phyloP scores from a whole-genome alignment of 1,140 invertebrate genomes.

The Lordiphosa clarofinis region DNA sequence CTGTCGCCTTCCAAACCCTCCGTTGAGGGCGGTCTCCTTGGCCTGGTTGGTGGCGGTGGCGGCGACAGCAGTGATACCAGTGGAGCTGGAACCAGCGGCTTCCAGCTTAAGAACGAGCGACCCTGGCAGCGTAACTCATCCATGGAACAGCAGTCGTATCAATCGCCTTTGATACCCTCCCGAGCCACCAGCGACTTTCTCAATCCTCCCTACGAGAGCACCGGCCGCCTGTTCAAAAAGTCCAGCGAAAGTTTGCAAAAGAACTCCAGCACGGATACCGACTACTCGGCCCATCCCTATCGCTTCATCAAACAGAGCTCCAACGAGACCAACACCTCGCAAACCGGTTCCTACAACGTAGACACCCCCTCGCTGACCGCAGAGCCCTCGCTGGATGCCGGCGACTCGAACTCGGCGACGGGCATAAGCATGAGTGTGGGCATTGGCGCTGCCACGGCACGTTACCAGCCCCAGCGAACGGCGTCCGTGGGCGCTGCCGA shows the following conservation, averaged over 20 bases:
- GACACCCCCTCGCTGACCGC: conserved; percentile 76
- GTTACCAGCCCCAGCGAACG: conserved; percentile 74
- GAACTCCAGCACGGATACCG: conserved; percentile 79
- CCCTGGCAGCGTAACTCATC: conserved; percentile 75
- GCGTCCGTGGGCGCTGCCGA: conserved; percentile 71
- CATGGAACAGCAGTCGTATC: conserved; percentile 71
- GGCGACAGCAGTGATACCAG: conserved; percentile 57
- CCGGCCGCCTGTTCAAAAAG: conserved; percentile 67
- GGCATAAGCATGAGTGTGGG: conserved; percentile 62
- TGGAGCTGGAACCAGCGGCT: conserved; percentile 55
- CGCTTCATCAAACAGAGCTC: conserved; percentile 79
- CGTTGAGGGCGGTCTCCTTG: conserved; percentile 53
- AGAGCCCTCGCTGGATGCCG: conserved; percentile 73
- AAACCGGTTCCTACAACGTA: conserved; percentile 77
- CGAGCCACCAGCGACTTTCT: conserved; percentile 75
- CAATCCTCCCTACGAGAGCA: conserved; percentile 69
- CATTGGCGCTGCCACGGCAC: conserved; percentile 49
- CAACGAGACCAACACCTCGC: conserved; percentile 78
- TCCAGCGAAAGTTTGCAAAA: conserved; percentile 78
- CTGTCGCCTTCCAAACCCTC: conserved; percentile 75
- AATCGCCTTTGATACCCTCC: conserved; percentile 59
- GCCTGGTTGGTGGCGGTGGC: conserved; percentile 21
- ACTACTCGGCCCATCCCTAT: conserved; percentile 78
- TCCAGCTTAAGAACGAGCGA: conserved; percentile 71
- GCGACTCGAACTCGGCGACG: conserved; percentile 62